phyloP scores from a whole-genome alignment of 2,113 vertebrate species.

The Campylomormyrus tamandua region DNA sequence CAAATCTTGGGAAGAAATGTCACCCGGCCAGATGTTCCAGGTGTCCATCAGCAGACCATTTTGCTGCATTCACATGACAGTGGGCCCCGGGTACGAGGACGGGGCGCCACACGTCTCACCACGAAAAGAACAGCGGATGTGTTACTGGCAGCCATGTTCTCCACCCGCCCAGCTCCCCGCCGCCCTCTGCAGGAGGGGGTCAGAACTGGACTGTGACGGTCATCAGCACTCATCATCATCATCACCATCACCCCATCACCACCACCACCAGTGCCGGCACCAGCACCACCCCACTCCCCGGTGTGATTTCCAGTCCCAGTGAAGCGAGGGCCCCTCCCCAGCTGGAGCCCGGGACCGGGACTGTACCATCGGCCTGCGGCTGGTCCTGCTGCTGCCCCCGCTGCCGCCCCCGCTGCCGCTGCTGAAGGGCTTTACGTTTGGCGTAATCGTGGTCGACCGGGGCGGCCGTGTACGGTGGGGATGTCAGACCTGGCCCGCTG shows the following conservation, averaged over 20 bases:
- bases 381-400: constrained; percentile 68
- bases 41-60: neutral
- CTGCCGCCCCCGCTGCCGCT: constrained; percentile 68
- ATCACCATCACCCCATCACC: constrained; percentile 13
- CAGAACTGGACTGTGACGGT: constrained; percentile 54
- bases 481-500: constrained; percentile 94
- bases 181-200: constrained; percentile 57
- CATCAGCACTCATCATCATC: constrained; percentile 20
- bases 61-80: neutral
- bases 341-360: constrained; percentile 84
- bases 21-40: neutral
- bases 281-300: constrained; percentile 43
- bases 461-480: constrained; percentile 93
- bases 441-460: constrained; percentile 99
- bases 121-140: neutral
- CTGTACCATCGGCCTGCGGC: constrained; percentile 96
- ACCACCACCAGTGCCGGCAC: constrained; percentile 15
- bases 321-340: constrained; percentile 54
- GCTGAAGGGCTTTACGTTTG: constrained; percentile 97
- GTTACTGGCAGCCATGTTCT: constrained; percentile 76
- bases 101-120: neutral
- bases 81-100: neutral
- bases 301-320: constrained; percentile 33
- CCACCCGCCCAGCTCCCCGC: constrained; percentile 81
- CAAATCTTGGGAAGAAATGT: neutral